phyloP scores from a whole-genome alignment of 2,888 invertebrate genomes.

The Mesorhabditis sp. region DNA sequence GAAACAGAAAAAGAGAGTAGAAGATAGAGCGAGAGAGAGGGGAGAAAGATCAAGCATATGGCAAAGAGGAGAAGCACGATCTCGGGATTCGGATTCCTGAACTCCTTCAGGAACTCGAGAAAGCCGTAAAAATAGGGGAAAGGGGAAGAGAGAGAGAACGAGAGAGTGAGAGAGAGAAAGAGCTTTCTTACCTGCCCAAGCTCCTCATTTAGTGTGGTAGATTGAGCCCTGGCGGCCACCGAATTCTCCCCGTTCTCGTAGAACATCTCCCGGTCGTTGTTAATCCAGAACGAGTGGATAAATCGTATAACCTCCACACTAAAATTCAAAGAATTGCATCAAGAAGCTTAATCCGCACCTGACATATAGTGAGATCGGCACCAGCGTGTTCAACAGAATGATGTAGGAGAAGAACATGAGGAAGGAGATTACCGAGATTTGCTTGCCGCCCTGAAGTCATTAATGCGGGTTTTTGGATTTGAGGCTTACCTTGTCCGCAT shows the following conservation, averaged over 20 bases:
- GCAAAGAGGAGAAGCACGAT: background rate
- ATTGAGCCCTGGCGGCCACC: conserved; percentile 72
- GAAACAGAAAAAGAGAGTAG: too few relatives aligned
- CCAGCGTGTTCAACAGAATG: conserved; percentile 97
- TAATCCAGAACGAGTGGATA: conserved; percentile 94
- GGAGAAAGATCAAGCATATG: background rate
- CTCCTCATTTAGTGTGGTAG: conserved; percentile 93
- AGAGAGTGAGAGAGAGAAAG: background rate
- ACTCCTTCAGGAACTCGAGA: background rate
- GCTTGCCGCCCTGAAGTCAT: conserved; percentile 21
- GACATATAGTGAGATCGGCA: conserved; percentile 97
- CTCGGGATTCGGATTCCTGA: background rate
- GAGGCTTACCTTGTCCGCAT: conserved; percentile 37
- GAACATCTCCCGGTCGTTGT: conserved; percentile 98
- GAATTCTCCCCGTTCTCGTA: conserved; percentile 64
- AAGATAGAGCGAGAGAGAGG: too few relatives aligned
- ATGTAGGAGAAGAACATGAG: conserved; percentile 98
- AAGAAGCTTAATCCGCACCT: conserved; percentile 66
- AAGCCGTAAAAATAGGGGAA: too few relatives aligned
- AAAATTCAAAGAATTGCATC: conserved; percentile 29
- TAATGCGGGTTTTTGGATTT: background rate
- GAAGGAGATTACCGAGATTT: conserved; percentile 77
- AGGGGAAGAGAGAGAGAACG: background rate
- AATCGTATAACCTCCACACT: conserved; percentile 87
- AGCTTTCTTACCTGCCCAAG: conserved; percentile 42